A percentile compares a stretch with the other conserved stretches of the same genome.
phyloP scores from a whole-genome alignment of 2,888 invertebrate genomes.

The Apamea crenata region DNA sequence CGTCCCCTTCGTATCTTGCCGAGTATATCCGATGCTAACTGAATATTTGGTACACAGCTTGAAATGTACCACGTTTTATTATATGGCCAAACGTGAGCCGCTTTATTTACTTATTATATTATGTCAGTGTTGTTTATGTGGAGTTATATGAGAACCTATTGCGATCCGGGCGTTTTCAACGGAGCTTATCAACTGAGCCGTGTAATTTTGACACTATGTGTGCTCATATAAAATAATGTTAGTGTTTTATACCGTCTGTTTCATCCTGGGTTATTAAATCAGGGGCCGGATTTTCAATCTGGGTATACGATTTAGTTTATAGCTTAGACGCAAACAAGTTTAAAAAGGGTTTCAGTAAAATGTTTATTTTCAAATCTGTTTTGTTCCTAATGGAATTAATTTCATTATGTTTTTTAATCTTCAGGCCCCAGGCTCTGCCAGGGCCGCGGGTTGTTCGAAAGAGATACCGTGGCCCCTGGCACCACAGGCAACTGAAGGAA shows the following conservation, averaged over 20 bases:
- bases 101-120: constrained; percentile 79
- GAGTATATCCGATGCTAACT: constrained; percentile 78
- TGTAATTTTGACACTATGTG: constrained; percentile 62
- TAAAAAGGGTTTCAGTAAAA: constrained; percentile 32
- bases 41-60: constrained; percentile 83
- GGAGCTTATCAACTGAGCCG: constrained; percentile 53
- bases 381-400: neutral
- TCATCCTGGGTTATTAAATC: constrained; percentile 36
- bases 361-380: constrained; percentile 13
- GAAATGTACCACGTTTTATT: constrained; percentile 81
- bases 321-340: constrained; percentile 1
- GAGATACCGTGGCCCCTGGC: no score
- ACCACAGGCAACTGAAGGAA: no score
- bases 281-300: constrained; percentile 36
- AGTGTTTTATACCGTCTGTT: constrained; percentile 44
- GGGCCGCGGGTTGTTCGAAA: no score
- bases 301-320: constrained; percentile 18
- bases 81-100: constrained; percentile 77
- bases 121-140: constrained; percentile 66
- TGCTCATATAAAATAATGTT: constrained; percentile 57
- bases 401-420: neutral
- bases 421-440: neutral
- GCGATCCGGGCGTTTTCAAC: constrained; percentile 42
- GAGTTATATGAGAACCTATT: constrained; percentile 60
- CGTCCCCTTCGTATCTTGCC: constrained; percentile 77